Conservation (phyloP, 2,797 vertebrate species). For the Zalophus californianus region DNA sequence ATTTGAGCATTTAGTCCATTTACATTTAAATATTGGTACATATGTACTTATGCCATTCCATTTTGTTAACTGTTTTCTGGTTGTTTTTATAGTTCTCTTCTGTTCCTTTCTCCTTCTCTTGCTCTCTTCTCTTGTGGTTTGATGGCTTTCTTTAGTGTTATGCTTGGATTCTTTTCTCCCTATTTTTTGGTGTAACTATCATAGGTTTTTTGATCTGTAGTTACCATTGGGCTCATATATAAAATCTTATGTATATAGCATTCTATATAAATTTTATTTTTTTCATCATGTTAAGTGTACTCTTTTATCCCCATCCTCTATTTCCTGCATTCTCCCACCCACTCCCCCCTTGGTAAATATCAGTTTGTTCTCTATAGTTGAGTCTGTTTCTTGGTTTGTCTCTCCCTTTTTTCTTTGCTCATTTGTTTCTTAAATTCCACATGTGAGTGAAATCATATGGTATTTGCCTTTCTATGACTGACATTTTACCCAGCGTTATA, state of each 20-base stretch:
- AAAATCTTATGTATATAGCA: neutral
- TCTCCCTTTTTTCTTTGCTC: neutral
- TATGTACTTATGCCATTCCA: neutral
- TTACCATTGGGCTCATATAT: neutral
- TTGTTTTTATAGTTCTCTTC: neutral
- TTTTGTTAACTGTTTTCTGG: neutral
- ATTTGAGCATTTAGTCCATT: neutral
- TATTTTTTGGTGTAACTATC: neutral
- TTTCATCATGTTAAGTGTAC: neutral
- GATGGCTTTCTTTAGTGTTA: neutral
- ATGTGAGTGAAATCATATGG: neutral
- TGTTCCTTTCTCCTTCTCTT: neutral
- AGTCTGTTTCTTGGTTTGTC: neutral
- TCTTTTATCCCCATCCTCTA: neutral
- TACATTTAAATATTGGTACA: neutral
- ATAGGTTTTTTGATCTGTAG: neutral
- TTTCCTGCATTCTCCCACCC: neutral
- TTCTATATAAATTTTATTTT: neutral
- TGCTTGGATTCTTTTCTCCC: neutral
- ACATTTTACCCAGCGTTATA: neutral
- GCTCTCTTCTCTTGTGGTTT: neutral
- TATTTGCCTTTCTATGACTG: neutral
- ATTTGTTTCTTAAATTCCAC: neutral
- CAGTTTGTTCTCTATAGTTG: neutral
- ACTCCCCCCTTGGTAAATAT: neutral